Evolutionary conservation across 2,113 vertebrate genomes (phyloP), one percentile per base, ranked within the genome.

Genomic region (Cygnus buccinator): DNA sequence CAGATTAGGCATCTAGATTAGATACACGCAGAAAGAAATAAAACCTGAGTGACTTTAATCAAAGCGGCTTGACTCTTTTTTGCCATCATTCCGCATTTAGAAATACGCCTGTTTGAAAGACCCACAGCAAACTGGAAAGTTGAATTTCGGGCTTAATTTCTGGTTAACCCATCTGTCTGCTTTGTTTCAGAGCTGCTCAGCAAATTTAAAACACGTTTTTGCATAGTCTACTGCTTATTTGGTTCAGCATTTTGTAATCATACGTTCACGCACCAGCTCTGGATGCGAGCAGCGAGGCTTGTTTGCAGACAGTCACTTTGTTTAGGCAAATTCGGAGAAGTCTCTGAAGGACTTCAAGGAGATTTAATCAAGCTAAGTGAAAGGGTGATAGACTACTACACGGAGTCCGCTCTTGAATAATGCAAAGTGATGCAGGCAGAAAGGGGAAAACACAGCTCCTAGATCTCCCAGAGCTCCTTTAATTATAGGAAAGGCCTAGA

Each of bases 301-400:
- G 91, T 91, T 65, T 89, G 80, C 93, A 96, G 95, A 92, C 95
- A 75, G 65, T 29, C 76, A 78, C 81, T 92, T 94, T 93, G 93
- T 81, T 92, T 95, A 97, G 89, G 89, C 96, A 96, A 96, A 97
- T 95, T 33, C 52, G 39, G 61, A 89, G 89, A 81, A 95, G 94
- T 87, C 93, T 94, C 86, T 2, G 4, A 77, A 83, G 80, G 39
- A 82, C 94, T 96, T 92, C 84, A 95, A 89, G 84, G 80, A 96
- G 94, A 81, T 93, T 57, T 91, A 89, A 94, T 94, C 57, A 89
- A 83, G 71, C 82, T 72, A 58, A 92, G 87, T 50, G 84, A 92
- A 94, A 96, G 80, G 89, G 77, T 92, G 62, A 88, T 39, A 46
- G 9, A 73, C 79, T 12, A 89, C 67, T 18, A 29, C 52, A 78